These are phyloP conservation scores for Eclectus roratus DNA, from an alignment of 2,113 vertebrate genomes.

Conservation along the genomic window DNA sequence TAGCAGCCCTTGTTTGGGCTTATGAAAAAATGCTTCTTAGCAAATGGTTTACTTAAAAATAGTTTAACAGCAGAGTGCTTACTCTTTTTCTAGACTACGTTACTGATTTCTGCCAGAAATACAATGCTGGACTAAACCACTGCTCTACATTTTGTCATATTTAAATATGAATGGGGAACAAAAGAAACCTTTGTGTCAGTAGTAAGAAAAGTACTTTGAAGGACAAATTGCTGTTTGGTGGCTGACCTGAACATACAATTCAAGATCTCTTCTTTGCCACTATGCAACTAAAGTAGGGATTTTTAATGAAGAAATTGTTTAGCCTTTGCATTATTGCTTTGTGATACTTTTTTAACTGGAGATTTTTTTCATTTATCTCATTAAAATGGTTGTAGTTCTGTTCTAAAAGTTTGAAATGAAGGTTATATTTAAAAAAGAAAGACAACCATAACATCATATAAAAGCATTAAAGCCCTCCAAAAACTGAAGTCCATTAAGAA, in stretches of 20 bases:
- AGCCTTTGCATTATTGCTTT: background rate
- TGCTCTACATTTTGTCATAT: background rate
- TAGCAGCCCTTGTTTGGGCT: background rate
- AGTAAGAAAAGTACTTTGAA: background rate
- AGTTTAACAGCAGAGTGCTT: background rate
- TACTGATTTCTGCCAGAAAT: background rate
- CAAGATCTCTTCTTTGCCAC: background rate
- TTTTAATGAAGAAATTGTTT: background rate
- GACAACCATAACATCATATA: background rate
- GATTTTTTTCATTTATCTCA: background rate
- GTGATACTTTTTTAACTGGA: background rate
- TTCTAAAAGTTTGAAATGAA: background rate
- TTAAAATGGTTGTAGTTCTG: background rate
- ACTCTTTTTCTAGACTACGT: background rate
- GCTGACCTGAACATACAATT: background rate
- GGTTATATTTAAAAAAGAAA: background rate
- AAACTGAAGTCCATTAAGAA: accelerated
- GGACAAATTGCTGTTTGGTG: background rate
- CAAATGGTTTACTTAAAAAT: background rate
- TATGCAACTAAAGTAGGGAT: background rate
- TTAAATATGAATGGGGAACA: background rate
- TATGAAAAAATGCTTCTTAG: background rate
- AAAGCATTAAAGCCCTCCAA: background rate
- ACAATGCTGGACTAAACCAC: background rate
- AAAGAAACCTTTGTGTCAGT: background rate